A percentile compares a stretch with the other conserved stretches of the same genome.
phyloP scores from a whole-genome alignment of 2,797 vertebrate genomes.

The Rhinophrynus dorsalis region DNA sequence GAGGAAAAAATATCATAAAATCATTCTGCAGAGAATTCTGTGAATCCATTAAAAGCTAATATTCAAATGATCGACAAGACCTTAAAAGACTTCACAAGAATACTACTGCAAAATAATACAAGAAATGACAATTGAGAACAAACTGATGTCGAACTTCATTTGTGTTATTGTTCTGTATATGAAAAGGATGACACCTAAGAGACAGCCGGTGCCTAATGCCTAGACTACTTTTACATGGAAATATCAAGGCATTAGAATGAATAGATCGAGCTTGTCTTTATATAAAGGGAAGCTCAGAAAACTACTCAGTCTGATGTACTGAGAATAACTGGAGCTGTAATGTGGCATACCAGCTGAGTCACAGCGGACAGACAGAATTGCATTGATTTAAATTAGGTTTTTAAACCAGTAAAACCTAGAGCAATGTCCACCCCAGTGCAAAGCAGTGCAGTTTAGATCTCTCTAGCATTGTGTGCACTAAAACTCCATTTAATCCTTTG shows the following conservation, averaged over 20 bases:
- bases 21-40: neutral
- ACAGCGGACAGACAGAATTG: no score
- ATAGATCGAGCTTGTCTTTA: no score
- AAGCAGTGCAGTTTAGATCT: no score
- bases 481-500: no score
- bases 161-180: neutral
- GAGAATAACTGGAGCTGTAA: no score
- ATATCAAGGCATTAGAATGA: constrained; percentile 3
- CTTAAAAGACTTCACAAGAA: neutral
- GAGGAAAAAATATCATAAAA: neutral
- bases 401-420: no score
- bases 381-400: no score
- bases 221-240: neutral
- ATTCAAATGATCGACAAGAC: neutral
- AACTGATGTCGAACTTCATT: neutral
- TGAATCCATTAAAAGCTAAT: constrained; percentile 3
- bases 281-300: no score
- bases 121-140: constrained; percentile 4
- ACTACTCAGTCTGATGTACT: neutral
- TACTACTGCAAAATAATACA: neutral
- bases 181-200: constrained; percentile 14
- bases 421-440: no score
- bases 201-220: constrained; percentile 1
- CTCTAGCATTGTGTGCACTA: no score
- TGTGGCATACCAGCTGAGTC: no score